These are phyloP conservation scores for Sciurus niger DNA, from an alignment of 2,113 vertebrate species.

Conservation along the genomic window DNA sequence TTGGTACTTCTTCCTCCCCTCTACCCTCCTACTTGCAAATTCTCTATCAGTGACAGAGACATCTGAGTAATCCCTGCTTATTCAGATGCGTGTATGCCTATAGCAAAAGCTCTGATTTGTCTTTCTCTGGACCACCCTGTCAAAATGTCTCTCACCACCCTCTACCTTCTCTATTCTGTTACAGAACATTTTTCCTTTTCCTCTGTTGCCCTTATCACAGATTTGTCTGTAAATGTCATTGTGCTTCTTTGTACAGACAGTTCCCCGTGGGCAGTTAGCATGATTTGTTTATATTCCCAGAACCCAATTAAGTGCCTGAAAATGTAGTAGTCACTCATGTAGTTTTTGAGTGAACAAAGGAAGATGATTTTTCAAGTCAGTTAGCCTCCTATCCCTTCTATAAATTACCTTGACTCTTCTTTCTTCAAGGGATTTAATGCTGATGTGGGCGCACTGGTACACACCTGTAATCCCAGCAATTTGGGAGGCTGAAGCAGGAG, in stretches of 20 bases:
- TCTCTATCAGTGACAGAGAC: slow-evolving; percentile 60
- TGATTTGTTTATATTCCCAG: neutral
- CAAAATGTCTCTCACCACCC: neutral
- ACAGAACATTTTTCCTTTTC: neutral
- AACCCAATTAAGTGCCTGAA: neutral
- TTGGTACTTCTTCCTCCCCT: slow-evolving; percentile 71
- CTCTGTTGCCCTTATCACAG: neutral
- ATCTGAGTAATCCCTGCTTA: slow-evolving; percentile 66
- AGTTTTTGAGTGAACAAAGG: neutral
- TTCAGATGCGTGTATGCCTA: neutral
- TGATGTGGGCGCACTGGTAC: no score
- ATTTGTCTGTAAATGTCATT: neutral
- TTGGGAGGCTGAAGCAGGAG: no score
- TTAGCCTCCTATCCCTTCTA: neutral
- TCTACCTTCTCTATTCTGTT: neutral
- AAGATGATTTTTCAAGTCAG: neutral
- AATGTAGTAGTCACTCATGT: neutral
- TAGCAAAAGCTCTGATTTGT: slow-evolving; percentile 37
- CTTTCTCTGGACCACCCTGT: neutral
- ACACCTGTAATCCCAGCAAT: no score
- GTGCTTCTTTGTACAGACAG: neutral
- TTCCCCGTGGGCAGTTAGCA: neutral
- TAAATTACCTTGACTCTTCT: neutral
- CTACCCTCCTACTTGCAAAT: slow-evolving; percentile 71
- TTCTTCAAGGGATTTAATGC: neutral